Evolutionary conservation across 2,113 vertebrate genomes (phyloP).

Genomic region (Calidris pugnax): DNA sequence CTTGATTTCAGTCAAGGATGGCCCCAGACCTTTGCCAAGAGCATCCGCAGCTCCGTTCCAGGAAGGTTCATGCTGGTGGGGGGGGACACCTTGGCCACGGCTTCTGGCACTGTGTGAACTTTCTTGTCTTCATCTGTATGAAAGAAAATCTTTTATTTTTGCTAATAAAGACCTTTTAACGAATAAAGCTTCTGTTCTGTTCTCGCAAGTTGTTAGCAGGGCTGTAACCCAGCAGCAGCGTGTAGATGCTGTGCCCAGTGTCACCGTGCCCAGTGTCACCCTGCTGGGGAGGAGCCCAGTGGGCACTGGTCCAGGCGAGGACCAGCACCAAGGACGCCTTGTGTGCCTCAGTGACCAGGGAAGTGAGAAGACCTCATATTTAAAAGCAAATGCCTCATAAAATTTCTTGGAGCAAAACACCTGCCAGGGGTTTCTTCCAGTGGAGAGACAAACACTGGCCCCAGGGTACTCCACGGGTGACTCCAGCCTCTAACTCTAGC

Average conservation of each 20-base stretch:
- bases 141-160: not conserved
- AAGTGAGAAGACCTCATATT: not conserved
- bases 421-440: rapidly evolving
- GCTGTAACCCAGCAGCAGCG: not conserved
- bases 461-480: rapidly evolving
- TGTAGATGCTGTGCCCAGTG: rapidly evolving
- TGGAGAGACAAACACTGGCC: not conserved
- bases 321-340: rapidly evolving
- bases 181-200: not conserved
- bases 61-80: no score
- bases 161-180: conserved; percentile 2
- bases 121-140: not conserved
- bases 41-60: rapidly evolving
- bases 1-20: rapidly evolving
- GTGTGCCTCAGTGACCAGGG: rapidly evolving
- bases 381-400: not conserved
- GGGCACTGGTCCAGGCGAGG: rapidly evolving
- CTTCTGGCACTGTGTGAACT: not conserved
- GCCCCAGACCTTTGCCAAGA: not conserved
- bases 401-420: not conserved
- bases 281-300: not conserved
- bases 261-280: not conserved
- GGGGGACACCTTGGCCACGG: not conserved
- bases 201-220: not conserved
- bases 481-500: not conserved